Base-by-base conservation (phyloP, 2,888 invertebrate species). In the Meganola albula region DNA sequence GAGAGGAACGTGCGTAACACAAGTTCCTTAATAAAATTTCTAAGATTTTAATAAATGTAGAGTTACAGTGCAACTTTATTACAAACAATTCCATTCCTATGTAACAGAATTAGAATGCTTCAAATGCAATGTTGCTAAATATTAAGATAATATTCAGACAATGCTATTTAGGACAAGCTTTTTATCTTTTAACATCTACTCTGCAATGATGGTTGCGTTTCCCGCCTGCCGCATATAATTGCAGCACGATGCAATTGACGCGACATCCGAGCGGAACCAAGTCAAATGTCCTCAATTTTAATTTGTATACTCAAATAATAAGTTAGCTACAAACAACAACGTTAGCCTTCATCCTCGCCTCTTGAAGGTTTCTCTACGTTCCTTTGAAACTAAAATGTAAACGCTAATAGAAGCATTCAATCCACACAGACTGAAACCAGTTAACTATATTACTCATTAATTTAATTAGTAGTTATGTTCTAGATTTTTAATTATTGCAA, bases 211-310 rank as follows among this genome's bases (percentile, higher is more conserved):
- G 10, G 31, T 27, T 28, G 24, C 27, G 31, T 24, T 26, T 31
- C 30, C 24, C 10, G 26, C 16, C 24, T 25, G 27, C 9, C 21
- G 10, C 35, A 28, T 25, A 26, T 40, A 37, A 43, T 30, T 33
- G 10, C 24, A 12, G 34, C 31, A 27, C 25, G 34, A 25, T 29
- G 24, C 26, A n/a, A n/a, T n/a, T n/a, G n/a, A n/a, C 37, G 40
- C 27, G 36, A 38, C 44, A 44, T 42, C 44, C 27, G 34, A 44
- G 48, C 46, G 55, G 51, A 53, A 51, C 53, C 11, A 45, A 43
- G 43, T 42, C 37, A 43, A 45, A 44, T 46, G 51, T 49, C 51
- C 47, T 47, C 52, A 51, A 46, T 53, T 47, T 12, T 33, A 33
- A 40, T 51, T 40, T 36, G 33, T 34, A 35, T 40, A 37, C 31